These are phyloP conservation scores for Aproaerema taeniolella DNA, from an alignment of 2,888 invertebrate species.

Conservation along the genomic window DNA sequence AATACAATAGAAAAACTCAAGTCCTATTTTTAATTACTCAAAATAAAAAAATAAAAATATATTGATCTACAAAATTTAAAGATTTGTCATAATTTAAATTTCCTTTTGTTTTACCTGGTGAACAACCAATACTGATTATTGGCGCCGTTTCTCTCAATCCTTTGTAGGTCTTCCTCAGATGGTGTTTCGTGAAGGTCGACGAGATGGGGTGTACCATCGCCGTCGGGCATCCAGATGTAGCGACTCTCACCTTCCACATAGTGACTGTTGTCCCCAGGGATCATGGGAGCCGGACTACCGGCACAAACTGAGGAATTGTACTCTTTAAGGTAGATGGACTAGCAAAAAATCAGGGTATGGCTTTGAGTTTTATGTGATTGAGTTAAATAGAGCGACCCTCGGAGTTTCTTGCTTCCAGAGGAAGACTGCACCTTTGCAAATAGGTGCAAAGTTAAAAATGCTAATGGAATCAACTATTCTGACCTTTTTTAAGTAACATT, in stretches of 20 bases:
- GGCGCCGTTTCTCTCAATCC: slow-evolving; percentile 45
- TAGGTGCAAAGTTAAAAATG: too few relatives aligned
- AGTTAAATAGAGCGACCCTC: too few relatives aligned
- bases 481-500: too few relatives aligned
- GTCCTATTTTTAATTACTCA: too few relatives aligned
- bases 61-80: background rate
- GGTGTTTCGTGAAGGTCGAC: slow-evolving; percentile 48
- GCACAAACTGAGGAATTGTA: slow-evolving; percentile 46
- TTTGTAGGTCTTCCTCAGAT: slow-evolving; percentile 26
- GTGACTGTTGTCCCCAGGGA: slow-evolving; percentile 59
- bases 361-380: too few relatives aligned
- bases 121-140: slow-evolving; percentile 54
- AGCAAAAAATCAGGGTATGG: too few relatives aligned
- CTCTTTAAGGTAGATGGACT: too few relatives aligned
- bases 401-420: too few relatives aligned
- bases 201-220: slow-evolving; percentile 44
- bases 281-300: slow-evolving; percentile 33
- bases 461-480: too few relatives aligned
- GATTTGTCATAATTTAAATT: background rate
- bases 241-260: slow-evolving; percentile 62
- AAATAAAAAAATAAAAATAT: background rate
- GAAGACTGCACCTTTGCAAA: too few relatives aligned
- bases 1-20: too few relatives aligned
- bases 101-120: slow-evolving; percentile 33
- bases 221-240: slow-evolving; percentile 65